A percentile compares a stretch with the other conserved stretches of the same genome.
phyloP scores from a whole-genome alignment of 2,797 vertebrate genomes.

The Pangasius sanitwongsei region DNA sequence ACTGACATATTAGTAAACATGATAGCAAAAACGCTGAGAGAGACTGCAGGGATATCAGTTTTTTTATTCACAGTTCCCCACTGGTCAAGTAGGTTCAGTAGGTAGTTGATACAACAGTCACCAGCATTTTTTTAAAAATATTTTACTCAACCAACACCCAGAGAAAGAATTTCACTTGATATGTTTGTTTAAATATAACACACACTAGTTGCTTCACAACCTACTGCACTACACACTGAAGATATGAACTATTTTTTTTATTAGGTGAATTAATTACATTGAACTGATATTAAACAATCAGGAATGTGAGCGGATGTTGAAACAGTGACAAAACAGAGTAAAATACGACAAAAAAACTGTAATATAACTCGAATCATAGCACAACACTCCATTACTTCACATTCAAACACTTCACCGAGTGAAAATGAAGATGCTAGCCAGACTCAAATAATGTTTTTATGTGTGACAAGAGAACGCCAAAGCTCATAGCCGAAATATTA shows the following conservation, averaged over 20 bases:
- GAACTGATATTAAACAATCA: neutral
- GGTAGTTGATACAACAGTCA: neutral
- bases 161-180: no score
- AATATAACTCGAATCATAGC: no score
- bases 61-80: neutral
- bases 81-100: neutral
- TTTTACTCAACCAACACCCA: no score
- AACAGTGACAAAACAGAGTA: no score
- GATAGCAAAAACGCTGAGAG: neutral
- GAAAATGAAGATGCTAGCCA: neutral
- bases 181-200: no score
- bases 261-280: neutral
- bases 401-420: neutral
- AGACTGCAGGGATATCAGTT: neutral
- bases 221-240: neutral
- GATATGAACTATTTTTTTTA: no score
- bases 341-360: no score
- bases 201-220: neutral
- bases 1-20: neutral
- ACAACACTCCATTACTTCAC: neutral
- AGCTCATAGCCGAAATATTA: neutral
- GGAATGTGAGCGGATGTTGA: neutral
- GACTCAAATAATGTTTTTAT: neutral
- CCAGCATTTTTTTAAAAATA: no score
- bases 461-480: neutral